Evolutionary conservation across 2,113 vertebrate genomes (phyloP), one percentile per base, ranked within the genome.

Genomic region (Girardinichthys multiradiatus): DNA sequence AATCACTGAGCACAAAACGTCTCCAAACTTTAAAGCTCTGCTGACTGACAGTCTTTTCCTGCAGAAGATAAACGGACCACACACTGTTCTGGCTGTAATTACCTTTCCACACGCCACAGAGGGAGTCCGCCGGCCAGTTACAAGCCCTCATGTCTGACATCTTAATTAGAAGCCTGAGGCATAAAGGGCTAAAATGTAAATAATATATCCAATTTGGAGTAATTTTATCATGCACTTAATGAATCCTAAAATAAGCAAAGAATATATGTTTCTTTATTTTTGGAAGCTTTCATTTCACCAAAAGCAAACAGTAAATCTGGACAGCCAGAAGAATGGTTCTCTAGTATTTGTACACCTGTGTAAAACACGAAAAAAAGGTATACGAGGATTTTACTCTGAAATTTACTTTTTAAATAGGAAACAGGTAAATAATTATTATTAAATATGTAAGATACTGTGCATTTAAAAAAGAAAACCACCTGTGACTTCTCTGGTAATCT

Each of bases 61-160:
- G 58, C 15, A 39, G 21, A 57, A n/a, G 28, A 13, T n/a, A 28
- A 77, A 31, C 39, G 54, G 85, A 82, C 74, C 83, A 80, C 87
- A 72, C 85, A 59, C 70, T 37, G 71, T 51, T 42, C n/a, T 33
- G 48, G 7, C 48, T 2, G 19, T 57, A 57, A 83, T 76, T 24
- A 79, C 66, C 64, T 72, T 69, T 69, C 69, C 21, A 54, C 74
- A 57, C 70, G 39, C 51, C 26, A 17, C 17, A 68, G 24, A 63
- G 29, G 10, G 37, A 61, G 63, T 64, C 48, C 54, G 62, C 24
- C 48, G 45, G 83, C 48, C 72, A 29, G 37, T 76, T 57, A 63
- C 57, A 2, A 67, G 65, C 60, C 66, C 65, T 61, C 63, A 45
- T 42, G 59, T 35, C 63, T 66, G 73, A 67, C 67, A 29, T 29